Percentiles rank a stretch among this genome's conserved stretches.
Evolutionary conservation across 2,797 vertebrate genomes (phyloP).

Genomic region (Coregonus ussuriensis): DNA sequence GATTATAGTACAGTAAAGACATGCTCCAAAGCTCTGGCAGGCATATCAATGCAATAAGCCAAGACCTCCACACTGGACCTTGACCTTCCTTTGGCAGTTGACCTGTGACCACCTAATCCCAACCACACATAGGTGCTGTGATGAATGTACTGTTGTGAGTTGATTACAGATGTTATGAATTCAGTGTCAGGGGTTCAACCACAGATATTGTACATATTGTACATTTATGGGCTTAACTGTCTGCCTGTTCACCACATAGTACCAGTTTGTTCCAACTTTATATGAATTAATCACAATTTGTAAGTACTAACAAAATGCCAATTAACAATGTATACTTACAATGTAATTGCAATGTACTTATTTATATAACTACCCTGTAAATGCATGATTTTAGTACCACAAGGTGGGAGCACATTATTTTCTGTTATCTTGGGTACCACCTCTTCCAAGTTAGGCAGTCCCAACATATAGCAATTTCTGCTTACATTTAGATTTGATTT

Average conservation of each 20-base stretch:
- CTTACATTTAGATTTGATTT: neutral
- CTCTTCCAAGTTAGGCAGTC: neutral
- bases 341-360: neutral
- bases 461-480: neutral
- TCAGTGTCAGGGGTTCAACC: neutral
- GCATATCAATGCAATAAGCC: conserved; percentile 6
- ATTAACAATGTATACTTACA: neutral
- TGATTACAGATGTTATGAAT: conserved; percentile 18
- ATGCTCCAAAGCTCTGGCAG: neutral
- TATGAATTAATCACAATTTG: neutral
- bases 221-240: neutral
- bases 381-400: neutral
- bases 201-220: neutral
- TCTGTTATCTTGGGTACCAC: neutral
- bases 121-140: conserved; percentile 42
- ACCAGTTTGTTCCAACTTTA: neutral
- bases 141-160: conserved; percentile 25
- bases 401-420: neutral
- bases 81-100: conserved; percentile 26
- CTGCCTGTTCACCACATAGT: neutral
- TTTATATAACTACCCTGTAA: neutral
- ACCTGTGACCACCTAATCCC: conserved; percentile 44
- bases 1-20: conserved; percentile 26
- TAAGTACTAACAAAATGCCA: neutral
- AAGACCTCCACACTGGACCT: conserved; percentile 8